These are phyloP conservation scores for Malurus splendens DNA, from an alignment of 2,797 vertebrate species.

Conservation along the genomic window DNA sequence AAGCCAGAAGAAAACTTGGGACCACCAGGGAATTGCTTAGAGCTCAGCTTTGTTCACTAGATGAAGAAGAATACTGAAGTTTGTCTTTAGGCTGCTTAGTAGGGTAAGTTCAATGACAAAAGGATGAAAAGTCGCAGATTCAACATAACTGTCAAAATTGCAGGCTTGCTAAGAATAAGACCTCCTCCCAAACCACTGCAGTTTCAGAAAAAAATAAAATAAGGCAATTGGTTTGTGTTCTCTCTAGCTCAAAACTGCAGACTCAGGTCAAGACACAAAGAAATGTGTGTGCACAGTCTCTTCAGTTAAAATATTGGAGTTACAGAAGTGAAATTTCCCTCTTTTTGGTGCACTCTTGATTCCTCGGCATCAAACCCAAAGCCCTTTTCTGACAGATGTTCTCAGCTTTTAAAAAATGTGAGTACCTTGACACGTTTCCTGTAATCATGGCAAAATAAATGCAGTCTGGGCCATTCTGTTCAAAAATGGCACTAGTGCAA, in stretches of 20 bases:
- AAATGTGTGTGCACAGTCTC: background rate
- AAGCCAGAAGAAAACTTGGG: background rate
- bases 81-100: background rate
- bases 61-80: background rate
- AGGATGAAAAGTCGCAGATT: background rate
- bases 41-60: background rate
- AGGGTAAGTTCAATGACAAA: background rate
- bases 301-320: background rate
- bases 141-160: background rate
- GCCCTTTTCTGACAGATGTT: background rate
- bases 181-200: background rate
- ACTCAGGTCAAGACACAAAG: background rate
- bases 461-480: background rate
- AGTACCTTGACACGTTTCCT: background rate
- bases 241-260: background rate
- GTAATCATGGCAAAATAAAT: constrained; percentile 7
- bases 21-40: background rate
- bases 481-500: background rate
- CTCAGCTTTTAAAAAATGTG: background rate
- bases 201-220: background rate
- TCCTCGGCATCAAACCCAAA: background rate
- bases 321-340: background rate
- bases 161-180: background rate
- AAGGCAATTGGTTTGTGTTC: background rate
- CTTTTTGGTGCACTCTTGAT: background rate